These are phyloP conservation scores for Meleagris gallopavo DNA, from an alignment of 2,113 vertebrate species.

Conservation along the genomic window DNA sequence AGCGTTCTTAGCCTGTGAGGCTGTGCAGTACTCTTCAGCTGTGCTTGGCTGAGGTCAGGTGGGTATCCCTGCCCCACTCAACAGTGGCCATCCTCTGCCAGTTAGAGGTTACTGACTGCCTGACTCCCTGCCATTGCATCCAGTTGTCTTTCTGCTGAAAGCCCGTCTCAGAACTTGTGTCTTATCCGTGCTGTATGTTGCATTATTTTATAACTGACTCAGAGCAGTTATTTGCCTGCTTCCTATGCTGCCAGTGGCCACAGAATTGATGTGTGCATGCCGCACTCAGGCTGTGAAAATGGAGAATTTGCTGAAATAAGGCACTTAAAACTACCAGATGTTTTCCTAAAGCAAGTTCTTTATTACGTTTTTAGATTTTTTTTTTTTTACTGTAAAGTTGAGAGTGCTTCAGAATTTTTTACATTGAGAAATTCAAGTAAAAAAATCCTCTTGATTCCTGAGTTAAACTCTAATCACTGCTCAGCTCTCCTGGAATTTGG, in stretches of 20 bases:
- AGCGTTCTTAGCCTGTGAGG: background rate
- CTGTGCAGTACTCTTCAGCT: background rate
- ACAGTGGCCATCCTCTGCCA: background rate
- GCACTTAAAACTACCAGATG: background rate
- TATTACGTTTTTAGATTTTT: background rate
- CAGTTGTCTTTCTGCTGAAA: background rate
- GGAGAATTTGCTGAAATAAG: background rate
- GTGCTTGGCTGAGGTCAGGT: background rate
- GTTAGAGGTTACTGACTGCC: background rate
- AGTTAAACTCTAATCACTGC: slow-evolving; percentile 64
- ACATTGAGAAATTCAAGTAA: slow-evolving; percentile 14
- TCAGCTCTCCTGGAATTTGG: slow-evolving; percentile 71
- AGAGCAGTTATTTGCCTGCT: background rate
- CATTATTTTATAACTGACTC: slow-evolving; percentile 17
- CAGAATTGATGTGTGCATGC: background rate
- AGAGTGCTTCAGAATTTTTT: slow-evolving; percentile 1
- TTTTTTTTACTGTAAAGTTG: background rate
- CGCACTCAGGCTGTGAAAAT: background rate
- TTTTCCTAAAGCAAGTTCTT: slow-evolving; percentile 3
- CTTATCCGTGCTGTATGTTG: background rate
- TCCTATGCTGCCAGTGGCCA: background rate
- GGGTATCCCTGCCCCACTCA: background rate
- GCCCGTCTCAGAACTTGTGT: background rate
- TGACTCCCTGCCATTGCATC: background rate
- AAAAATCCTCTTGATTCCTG: slow-evolving; percentile 23